Base-by-base conservation (phyloP, 64 coral and sea anemone species). In the Trachythela sp. region DNA sequence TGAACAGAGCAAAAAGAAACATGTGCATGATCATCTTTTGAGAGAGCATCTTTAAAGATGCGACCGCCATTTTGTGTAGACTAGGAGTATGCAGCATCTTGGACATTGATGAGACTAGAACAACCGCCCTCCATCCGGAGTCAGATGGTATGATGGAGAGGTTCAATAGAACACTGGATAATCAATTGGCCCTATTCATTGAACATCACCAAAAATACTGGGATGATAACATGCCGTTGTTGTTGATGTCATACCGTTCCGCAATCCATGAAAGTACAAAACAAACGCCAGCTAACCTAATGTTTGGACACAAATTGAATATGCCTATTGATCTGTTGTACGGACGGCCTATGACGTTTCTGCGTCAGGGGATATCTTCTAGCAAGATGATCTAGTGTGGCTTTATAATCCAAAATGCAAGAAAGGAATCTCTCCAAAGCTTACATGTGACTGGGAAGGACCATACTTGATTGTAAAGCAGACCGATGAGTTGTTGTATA, bases 241-340 rank as follows among this genome's bases (percentile, higher is more conserved):
- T 77, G 71, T 0, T 77, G 14, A 68, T 22, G 18, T 68, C 18
- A 4, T 68, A 68, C 18, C 59, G 59, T 68, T 68, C 59, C 59
- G 71, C 71, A 77, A 39, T 77, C 71, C 71, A 77, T 39, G 71
- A 77, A 35, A 77, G 71, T 77, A 77, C 71, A 36, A 77, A 77
- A 77, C 71, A 77, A 77, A 77, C 71, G 17, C 71, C 71, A 5
- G 59, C 59, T 14, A 68, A 68, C 59, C 14, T 68, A 68, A 68
- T 68, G 59, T 68, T 68, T 22, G 18, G 59, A 68, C 59, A 14
- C 5, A 14, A 68, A 68, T 68, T 68, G 59, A 68, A 68, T 68
- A 3, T 77, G 71, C 71, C 71, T n/a, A 77, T 77, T 27, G 71
- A 77, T 38, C 71, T 77, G 13, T 34, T 77, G 17, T 77, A 77